Base-by-base conservation (phyloP, 64 coral and sea anemone genomes). In the Montipora foliosa region DNA sequence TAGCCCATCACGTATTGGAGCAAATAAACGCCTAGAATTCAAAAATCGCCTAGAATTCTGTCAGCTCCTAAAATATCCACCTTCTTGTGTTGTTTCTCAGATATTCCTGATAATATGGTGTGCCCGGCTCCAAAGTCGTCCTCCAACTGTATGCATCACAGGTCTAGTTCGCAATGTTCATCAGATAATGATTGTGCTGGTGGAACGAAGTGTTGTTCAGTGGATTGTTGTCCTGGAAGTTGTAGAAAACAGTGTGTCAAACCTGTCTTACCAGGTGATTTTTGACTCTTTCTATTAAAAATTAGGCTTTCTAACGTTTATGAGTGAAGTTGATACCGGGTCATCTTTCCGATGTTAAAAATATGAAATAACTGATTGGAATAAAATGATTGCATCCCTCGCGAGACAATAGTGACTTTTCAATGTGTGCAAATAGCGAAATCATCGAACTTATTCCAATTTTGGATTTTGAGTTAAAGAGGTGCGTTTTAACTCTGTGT, bases 151-250 rank as follows among this genome's bases (percentile, higher is more conserved):
- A 62, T 51, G 71, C 9, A 20, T 5, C 44, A 37, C 14, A 21
- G 71, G 46, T 13, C 57, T 1, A 70, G n/a, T 9, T 75, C 52
- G 29, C 17, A 73, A 25, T 93, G 92, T 59, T 87, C 84, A 71
- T 79, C 58, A 49, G 62, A 80, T 74, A 21, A 75, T 22, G 82
- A 88, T 62, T 93, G 92, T 88, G 51, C 53, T 12, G n/a, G 44
- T 29, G 92, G 92, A 68, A 80, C 77, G 64, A 93, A 70, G 74
- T 93, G 92, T 47, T 93, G 92, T 61, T 68, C 92, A 87, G 68
- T 47, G 5, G 62, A 78, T 24, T 93, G 91, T 83, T 93, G 91
- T 53, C 78, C 82, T 37, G 78, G 73, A 1, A 74, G 45, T 20
- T 93, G 92, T 24, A 81, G 17, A 22, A 87, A 77, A 47, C 9